Conservation (phyloP, 2,113 vertebrate species). For the Oriolus oriolus region DNA sequence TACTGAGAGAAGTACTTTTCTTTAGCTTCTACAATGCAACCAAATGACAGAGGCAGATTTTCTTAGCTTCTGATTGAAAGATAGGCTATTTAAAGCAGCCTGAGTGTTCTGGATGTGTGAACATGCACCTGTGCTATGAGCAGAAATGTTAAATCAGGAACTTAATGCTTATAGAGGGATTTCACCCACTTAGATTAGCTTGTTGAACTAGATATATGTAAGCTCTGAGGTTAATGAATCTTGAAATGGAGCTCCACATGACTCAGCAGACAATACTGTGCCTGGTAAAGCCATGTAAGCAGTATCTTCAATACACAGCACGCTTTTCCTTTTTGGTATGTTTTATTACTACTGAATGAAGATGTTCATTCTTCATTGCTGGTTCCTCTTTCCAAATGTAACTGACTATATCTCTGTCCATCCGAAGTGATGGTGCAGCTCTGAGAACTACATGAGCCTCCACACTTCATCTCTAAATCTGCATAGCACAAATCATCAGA, state of each 20-base stretch:
- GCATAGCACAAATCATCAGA: not conserved
- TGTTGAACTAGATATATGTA: constrained; percentile 43
- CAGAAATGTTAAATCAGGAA: constrained; percentile 10
- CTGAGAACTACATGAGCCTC: not conserved
- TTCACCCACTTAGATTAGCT: constrained; percentile 16
- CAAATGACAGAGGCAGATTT: not conserved
- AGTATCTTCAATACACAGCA: not conserved
- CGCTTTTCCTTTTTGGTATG: not conserved
- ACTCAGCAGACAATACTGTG: not conserved
- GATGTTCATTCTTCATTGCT: not conserved
- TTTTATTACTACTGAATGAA: not conserved
- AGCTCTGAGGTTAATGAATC: constrained; percentile 51
- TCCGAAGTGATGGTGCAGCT: not conserved
- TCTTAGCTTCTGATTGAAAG: constrained; percentile 19
- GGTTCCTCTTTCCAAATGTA: not conserved
- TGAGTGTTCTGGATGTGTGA: not conserved
- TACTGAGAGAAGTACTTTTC: not conserved
- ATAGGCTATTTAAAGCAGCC: not conserved
- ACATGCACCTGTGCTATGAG: not conserved
- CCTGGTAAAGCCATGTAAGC: not conserved
- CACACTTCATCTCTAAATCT: not conserved
- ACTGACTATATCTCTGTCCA: not conserved
- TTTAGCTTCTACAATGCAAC: not conserved
- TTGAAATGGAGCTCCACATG: not conserved
- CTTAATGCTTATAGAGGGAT: constrained; percentile 10